Percentiles rank a stretch among this genome's conserved stretches.
Evolutionary conservation across 2,888 invertebrate species (phyloP).

Genomic region (Idaea straminata): DNA sequence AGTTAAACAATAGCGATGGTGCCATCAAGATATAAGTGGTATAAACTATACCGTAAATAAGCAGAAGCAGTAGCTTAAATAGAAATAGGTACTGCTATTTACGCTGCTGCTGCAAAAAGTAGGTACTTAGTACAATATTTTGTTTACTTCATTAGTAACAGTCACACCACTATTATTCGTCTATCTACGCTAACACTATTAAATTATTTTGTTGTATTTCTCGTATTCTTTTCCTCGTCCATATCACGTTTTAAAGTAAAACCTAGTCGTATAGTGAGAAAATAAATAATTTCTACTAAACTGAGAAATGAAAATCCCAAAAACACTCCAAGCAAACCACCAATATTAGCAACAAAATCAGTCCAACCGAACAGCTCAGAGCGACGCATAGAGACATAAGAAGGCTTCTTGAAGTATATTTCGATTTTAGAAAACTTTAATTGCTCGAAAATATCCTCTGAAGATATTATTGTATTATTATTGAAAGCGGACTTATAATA

Average conservation of each 20-base stretch:
- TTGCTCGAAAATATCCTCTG: not conserved
- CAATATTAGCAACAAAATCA: conserved; percentile 77
- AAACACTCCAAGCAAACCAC: conserved; percentile 75
- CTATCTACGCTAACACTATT: not conserved
- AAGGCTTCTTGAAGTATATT: conserved; percentile 73
- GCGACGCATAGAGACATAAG: conserved; percentile 71
- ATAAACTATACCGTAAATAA: too few species aligned
- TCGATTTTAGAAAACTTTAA: conserved; percentile 45
- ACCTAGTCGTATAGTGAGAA: conserved; percentile 45
- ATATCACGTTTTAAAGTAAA: conserved; percentile 36
- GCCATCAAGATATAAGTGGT: too few species aligned
- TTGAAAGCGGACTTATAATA: not conserved
- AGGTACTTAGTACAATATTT: too few species aligned
- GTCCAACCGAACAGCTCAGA: conserved; percentile 75
- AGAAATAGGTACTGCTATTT: too few species aligned
- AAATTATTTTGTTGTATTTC: not conserved
- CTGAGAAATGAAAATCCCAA: conserved; percentile 78
- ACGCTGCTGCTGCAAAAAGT: too few species aligned
- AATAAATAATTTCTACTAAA: conserved; percentile 74
- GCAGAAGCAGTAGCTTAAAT: too few species aligned
- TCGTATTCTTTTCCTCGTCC: conserved; percentile 29
- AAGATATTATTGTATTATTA: not conserved
- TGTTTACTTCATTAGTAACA: too few species aligned
- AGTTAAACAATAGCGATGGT: too few species aligned
- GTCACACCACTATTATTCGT: not conserved